Percentiles rank a stretch among this genome's conserved stretches.
phyloP scores from a whole-genome alignment of 1,140 invertebrate genomes.

The fruit fly (Drosophila melanogaster) region DNA sequence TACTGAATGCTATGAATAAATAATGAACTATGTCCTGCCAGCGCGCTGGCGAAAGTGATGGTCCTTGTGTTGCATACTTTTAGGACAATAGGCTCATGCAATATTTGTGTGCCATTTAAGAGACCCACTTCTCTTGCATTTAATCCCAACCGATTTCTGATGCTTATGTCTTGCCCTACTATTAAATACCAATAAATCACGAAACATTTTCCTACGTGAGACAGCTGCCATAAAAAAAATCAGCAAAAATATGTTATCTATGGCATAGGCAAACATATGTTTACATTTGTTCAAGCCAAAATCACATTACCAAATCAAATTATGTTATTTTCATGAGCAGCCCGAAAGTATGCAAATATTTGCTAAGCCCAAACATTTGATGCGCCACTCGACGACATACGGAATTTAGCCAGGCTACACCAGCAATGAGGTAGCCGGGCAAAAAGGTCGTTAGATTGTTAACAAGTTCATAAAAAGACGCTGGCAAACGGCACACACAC shows the following conservation, averaged over 20 bases:
- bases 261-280: constrained; percentile 36
- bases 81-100: constrained; percentile 50
- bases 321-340: constrained; percentile 77
- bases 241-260: constrained; percentile 2
- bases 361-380: constrained; percentile 70
- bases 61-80: constrained; percentile 51
- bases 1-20: constrained; percentile 79
- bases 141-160: background rate
- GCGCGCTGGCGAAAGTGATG: constrained; percentile 36
- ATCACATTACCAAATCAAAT: constrained; percentile 76
- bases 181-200: constrained; percentile 33
- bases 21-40: constrained; percentile 65
- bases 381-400: constrained; percentile 45
- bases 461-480: constrained; percentile 82
- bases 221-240: constrained; percentile 10
- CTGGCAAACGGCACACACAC: constrained; percentile 29
- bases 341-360: constrained; percentile 81
- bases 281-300: constrained; percentile 54
- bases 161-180: constrained; percentile 2
- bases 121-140: constrained; percentile 21
- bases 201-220: background rate
- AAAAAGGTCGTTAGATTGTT: constrained; percentile 81
- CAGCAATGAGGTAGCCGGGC: constrained; percentile 35
- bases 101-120: constrained; percentile 64
- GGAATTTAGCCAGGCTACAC: constrained; percentile 12